Conservation (phyloP, 2,888 invertebrate species). For the Melolontha melolontha region DNA sequence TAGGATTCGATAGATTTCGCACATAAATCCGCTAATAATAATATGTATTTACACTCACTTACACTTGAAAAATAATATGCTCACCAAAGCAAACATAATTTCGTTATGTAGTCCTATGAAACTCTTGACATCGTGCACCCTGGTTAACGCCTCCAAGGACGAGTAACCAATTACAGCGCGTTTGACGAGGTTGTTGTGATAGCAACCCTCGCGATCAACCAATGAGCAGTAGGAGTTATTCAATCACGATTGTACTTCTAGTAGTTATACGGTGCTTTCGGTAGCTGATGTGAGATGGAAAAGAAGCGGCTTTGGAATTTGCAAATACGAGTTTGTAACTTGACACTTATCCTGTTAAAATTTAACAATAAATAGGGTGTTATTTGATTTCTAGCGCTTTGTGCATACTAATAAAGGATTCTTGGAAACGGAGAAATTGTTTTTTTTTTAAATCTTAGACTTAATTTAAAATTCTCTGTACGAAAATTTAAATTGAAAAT, state of each 20-base stretch:
- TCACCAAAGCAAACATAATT: conserved; percentile 46
- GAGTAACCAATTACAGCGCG: conserved; percentile 41
- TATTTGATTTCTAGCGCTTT: conserved; percentile 28
- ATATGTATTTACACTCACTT: conserved; percentile 24
- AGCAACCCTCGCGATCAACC: conserved; percentile 53
- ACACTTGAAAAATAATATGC: conserved; percentile 39
- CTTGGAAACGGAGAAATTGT: not conserved
- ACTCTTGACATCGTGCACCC: conserved; percentile 45
- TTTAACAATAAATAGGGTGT: conserved; percentile 34
- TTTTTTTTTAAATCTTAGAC: not conserved
- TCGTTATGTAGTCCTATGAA: conserved; percentile 45
- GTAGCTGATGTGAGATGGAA: conserved; percentile 27
- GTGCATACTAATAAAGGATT: conserved; percentile 24
- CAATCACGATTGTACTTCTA: conserved; percentile 23
- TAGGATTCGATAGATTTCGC: not conserved
- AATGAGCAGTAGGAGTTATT: conserved; percentile 48
- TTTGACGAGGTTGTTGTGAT: conserved; percentile 53
- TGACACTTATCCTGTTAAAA: conserved; percentile 36
- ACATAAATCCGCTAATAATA: conserved; percentile 3
- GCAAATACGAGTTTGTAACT: conserved; percentile 32
- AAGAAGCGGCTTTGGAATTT: conserved; percentile 36
- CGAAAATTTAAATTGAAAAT: too few relatives aligned
- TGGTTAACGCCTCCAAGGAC: conserved; percentile 50
- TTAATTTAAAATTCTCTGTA: not conserved
- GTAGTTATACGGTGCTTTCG: conserved; percentile 17